Base-by-base conservation (phyloP, 1,140 invertebrate genomes). In the Lepidurus apus region DNA sequence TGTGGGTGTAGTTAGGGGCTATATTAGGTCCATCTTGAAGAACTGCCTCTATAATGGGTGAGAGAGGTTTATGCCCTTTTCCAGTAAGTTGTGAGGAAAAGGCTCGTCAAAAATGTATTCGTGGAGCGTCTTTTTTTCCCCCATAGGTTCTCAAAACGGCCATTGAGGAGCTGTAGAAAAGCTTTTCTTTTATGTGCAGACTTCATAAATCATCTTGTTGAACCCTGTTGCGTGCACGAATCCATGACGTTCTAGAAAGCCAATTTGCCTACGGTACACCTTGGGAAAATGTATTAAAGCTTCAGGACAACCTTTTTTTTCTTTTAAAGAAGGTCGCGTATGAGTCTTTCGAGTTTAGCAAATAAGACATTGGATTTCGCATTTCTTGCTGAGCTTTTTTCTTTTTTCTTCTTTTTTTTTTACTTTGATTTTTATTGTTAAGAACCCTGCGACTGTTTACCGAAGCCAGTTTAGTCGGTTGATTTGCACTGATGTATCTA, bases 171-270 rank as follows among this genome's bases (percentile, higher is more conserved):
- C 21, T 65, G 53, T 65, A 65, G 53, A 65, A 65, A 65, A 21
- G 4, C 21, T 65, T 65, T 65, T 65, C 53, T 17, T 65, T 21
- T n/a, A 65, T 65, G 53, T 17, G 21, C 17, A 7, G 53, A 21
- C 53, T 65, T 21, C 53, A 65, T 65, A 65, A 65, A 65, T 65
- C 53, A 65, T 65, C 53, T 65, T 9, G 10, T 47, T 13, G 53
- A 21, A 65, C 53, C 53, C 53, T n/a, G 53, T 65, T 65, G 53
- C 53, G 53, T 65, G 53, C 53, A n/a, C 53, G 53, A 65, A 65
- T 65, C 53, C 53, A 65, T 65, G 53, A 21, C 53, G 53, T 13
- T 13, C 13, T 17, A 65, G 53, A 21, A 65, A 65, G 53, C 17
- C 53, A 65, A 65, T 65, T 65, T 65, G 53, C 53, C n/a, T 65